Evolutionary conservation across 2,888 invertebrate species (phyloP).

Genomic region (Lasioglossum villosulum): DNA sequence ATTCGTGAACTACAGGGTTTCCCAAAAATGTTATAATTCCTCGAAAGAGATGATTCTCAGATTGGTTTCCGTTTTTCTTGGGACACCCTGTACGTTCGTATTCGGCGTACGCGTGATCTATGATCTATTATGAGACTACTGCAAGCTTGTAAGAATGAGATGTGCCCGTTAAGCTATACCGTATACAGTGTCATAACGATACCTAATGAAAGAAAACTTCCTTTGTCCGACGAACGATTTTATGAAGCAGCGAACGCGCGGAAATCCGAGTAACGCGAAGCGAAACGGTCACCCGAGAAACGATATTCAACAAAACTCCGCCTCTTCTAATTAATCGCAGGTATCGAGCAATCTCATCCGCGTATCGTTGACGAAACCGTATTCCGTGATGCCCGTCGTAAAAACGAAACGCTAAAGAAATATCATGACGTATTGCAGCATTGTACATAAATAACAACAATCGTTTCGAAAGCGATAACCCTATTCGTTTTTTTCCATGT

Average conservation of each 20-base stretch:
- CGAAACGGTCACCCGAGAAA: not conserved
- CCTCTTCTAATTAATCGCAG: conserved; percentile 25
- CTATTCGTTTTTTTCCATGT: not conserved
- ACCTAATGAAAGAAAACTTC: not conserved
- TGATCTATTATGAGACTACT: not conserved
- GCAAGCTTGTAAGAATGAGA: conserved; percentile 3
- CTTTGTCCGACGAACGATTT: conserved; percentile 16
- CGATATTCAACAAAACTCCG: conserved; percentile 4
- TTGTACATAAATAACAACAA: conserved; percentile 33
- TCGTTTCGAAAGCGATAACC: conserved; percentile 28
- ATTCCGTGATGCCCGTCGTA: not conserved
- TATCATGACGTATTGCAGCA: not conserved
- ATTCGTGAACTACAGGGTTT: not conserved
- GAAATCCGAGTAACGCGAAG: not conserved
- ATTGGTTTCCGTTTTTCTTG: too few relatives aligned
- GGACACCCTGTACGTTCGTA: not conserved
- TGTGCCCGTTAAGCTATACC: not conserved
- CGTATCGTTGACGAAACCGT: not conserved
- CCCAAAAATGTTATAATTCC: too few relatives aligned
- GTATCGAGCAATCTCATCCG: not conserved
- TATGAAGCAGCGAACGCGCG: not conserved
- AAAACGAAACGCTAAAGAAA: not conserved
- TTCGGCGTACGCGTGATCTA: not conserved
- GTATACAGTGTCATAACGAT: conserved; percentile 2
- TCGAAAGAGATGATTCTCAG: too few relatives aligned